phyloP scores from a whole-genome alignment of 2,888 invertebrate genomes.

The Homarus gammarus region DNA sequence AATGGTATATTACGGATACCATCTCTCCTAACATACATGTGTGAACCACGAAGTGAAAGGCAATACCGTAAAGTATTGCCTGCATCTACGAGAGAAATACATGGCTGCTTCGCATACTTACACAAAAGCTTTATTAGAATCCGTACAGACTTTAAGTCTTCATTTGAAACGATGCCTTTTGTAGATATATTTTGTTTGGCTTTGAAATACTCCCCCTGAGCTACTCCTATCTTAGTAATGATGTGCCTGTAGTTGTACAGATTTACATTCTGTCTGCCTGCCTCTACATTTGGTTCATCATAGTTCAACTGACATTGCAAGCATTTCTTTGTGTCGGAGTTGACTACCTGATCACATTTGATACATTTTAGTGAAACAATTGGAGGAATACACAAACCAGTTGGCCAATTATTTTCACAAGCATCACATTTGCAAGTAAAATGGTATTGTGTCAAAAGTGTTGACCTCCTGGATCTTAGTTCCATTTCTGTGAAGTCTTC shows the following conservation, averaged over 20 bases:
- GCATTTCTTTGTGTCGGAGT: background rate
- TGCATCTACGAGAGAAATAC: background rate
- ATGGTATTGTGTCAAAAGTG: background rate
- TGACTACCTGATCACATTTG: background rate
- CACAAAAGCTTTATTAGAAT: background rate
- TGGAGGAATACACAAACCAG: background rate
- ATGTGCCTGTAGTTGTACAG: conserved; percentile 8
- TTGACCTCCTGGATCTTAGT: background rate
- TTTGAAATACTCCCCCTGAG: background rate
- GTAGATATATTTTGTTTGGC: background rate
- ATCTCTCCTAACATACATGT: too few relatives aligned
- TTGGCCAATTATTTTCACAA: conserved; percentile 25
- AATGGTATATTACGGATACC: too few relatives aligned
- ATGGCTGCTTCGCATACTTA: background rate
- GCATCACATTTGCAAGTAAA: conserved; percentile 34
- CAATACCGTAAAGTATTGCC: too few relatives aligned
- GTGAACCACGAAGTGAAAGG: too few relatives aligned
- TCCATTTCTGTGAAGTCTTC: background rate
- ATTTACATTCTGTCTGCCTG: background rate
- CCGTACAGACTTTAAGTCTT: background rate
- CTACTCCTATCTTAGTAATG: background rate
- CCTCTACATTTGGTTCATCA: background rate
- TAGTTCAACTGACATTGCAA: background rate
- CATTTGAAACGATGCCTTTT: background rate
- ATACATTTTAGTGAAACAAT: background rate